Evolutionary conservation across 2,797 vertebrate genomes (phyloP).

Genomic region (Sebastes miniatus): DNA sequence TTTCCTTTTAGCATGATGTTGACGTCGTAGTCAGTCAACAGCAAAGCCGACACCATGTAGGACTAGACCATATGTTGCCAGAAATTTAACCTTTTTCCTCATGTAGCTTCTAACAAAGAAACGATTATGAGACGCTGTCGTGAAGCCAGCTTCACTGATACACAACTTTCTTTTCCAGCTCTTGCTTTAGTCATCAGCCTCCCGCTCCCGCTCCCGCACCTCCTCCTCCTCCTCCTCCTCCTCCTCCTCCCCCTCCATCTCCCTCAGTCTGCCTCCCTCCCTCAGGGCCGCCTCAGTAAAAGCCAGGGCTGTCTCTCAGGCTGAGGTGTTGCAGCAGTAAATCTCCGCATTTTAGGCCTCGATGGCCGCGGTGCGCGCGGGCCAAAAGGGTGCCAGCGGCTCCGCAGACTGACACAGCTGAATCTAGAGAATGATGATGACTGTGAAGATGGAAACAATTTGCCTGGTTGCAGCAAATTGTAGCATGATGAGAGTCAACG

Average conservation of each 20-base stretch:
- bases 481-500: background rate
- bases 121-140: slow-evolving; percentile 22
- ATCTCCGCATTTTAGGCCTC: slow-evolving; percentile 62
- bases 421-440: slow-evolving; percentile 13
- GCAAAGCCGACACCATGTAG: slow-evolving; percentile 20
- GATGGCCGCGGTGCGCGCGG: slow-evolving; percentile 3
- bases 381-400: slow-evolving; percentile 2
- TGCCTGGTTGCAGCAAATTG: slow-evolving; percentile 38
- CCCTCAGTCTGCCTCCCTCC: slow-evolving; percentile 22
- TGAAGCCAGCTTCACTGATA: slow-evolving; percentile 17
- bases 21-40: background rate
- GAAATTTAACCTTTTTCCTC: slow-evolving; percentile 20
- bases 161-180: slow-evolving; percentile 28
- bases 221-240: background rate
- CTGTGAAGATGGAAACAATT: slow-evolving; percentile 9
- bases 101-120: slow-evolving; percentile 21
- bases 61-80: slow-evolving; percentile 12
- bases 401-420: slow-evolving; percentile 13
- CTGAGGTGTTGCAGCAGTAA: slow-evolving; percentile 57
- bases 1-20: background rate
- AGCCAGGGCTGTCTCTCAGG: slow-evolving; percentile 22
- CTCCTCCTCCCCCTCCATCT: slow-evolving; percentile 7
- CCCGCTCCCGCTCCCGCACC: background rate
- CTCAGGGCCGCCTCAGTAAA: slow-evolving; percentile 6
- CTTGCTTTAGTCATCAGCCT: slow-evolving; percentile 25